A percentile compares a stretch with the other conserved stretches of the same genome.
Evolutionary conservation across 2,113 vertebrate genomes (phyloP).

Genomic region (Antechinus stuartii): DNA sequence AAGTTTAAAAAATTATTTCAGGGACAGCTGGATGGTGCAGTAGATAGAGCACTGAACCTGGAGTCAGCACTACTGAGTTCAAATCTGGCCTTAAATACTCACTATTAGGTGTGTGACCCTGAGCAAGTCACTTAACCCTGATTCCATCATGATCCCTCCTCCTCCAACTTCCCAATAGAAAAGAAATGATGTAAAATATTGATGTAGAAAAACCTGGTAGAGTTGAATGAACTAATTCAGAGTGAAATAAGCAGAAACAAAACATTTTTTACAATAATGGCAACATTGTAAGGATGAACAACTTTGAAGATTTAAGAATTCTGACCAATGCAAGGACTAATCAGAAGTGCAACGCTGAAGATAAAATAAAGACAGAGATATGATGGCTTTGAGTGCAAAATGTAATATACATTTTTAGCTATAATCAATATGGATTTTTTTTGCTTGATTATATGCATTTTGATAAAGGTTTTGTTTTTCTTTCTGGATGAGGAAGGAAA

Average conservation of each 20-base stretch:
- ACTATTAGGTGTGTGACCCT: background rate
- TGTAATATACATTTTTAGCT: background rate
- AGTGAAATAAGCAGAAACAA: background rate
- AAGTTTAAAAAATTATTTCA: background rate
- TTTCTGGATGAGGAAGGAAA: background rate
- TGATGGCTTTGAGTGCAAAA: background rate
- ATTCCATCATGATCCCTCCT: background rate
- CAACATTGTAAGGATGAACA: background rate
- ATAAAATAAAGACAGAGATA: background rate
- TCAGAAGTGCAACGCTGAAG: background rate
- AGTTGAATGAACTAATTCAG: background rate
- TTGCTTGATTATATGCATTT: background rate
- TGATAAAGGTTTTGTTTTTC: background rate
- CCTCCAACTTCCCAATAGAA: background rate
- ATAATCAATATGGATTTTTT: background rate
- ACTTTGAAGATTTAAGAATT: background rate
- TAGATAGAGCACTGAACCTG: background rate
- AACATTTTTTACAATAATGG: background rate
- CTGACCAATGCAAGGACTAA: background rate
- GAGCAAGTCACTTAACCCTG: background rate
- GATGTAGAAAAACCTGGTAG: background rate
- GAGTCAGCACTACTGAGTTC: background rate
- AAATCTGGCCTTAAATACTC: background rate
- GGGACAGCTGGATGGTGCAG: too few species aligned
- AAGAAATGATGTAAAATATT: background rate